phyloP scores from a whole-genome alignment of 2,888 invertebrate genomes.

The Aquatica leii region DNA sequence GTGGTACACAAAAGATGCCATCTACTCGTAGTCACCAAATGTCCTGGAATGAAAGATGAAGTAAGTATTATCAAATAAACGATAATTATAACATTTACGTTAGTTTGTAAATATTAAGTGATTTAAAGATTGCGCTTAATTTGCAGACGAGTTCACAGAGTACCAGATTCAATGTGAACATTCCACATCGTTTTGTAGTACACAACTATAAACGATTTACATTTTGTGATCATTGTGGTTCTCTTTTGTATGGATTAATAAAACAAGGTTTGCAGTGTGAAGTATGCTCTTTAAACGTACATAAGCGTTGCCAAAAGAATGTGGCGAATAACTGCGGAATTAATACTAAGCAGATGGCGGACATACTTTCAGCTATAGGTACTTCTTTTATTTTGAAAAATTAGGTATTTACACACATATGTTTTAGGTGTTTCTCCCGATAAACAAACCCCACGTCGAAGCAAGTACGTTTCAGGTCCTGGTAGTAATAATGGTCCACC shows the following conservation, averaged over 20 bases:
- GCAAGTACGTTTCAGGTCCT: slow-evolving; percentile 58
- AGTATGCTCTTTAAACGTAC: slow-evolving; percentile 96
- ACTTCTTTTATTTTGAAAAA: slow-evolving; percentile 49
- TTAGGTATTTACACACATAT: not conserved
- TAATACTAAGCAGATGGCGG: slow-evolving; percentile 96
- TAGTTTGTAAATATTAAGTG: not conserved
- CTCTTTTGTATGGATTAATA: slow-evolving; percentile 94
- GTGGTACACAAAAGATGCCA: slow-evolving; percentile 99
- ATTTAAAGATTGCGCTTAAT: slow-evolving; percentile 40
- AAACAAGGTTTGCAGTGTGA: slow-evolving; percentile 97
- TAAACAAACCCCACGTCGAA: slow-evolving; percentile 77
- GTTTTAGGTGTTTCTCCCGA: slow-evolving; percentile 74
- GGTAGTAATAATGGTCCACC: slow-evolving; percentile 56
- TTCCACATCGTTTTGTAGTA: slow-evolving; percentile 95
- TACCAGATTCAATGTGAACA: slow-evolving; percentile 94
- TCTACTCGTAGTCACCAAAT: slow-evolving; percentile 95
- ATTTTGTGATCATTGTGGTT: slow-evolving; percentile 99
- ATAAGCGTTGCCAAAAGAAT: slow-evolving; percentile 98
- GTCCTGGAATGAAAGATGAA: slow-evolving; percentile 97
- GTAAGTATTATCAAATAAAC: slow-evolving; percentile 59
- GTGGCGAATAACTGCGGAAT: slow-evolving; percentile 99
- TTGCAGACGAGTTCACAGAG: slow-evolving; percentile 64
- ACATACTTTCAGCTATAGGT: slow-evolving; percentile 90
- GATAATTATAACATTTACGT: too few species aligned
- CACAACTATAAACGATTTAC: slow-evolving; percentile 98